phyloP scores from a whole-genome alignment of 2,113 vertebrate species.

The Trogon surrucura region DNA sequence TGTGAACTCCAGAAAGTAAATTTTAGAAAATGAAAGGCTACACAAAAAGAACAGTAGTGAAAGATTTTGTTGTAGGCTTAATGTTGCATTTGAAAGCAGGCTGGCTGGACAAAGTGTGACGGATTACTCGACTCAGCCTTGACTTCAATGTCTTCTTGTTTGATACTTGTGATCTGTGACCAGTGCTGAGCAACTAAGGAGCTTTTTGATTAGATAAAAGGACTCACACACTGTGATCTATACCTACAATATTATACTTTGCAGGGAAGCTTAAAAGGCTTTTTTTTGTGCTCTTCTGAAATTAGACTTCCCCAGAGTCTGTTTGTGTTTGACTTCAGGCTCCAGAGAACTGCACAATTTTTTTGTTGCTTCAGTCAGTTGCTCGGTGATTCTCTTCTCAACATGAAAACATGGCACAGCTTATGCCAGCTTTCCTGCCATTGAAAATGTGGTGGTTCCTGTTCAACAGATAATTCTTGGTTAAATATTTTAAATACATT shows the following conservation, averaged over 20 bases:
- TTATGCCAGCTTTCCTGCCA: background rate
- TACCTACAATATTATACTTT: background rate
- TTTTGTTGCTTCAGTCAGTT: background rate
- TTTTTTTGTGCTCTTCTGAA: background rate
- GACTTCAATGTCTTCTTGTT: slow-evolving; percentile 4
- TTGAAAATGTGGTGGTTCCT: background rate
- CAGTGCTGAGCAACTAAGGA: background rate
- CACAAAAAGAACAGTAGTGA: background rate
- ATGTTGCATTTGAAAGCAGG: background rate
- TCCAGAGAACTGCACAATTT: background rate
- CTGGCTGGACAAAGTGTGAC: background rate
- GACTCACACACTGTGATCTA: background rate
- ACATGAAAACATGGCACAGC: background rate
- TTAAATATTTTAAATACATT: slow-evolving; percentile 63
- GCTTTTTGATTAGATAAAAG: slow-evolving; percentile 24
- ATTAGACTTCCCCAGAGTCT: background rate
- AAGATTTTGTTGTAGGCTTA: slow-evolving; percentile 11
- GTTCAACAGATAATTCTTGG: background rate
- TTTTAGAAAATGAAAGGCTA: slow-evolving; percentile 6
- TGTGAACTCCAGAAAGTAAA: background rate
- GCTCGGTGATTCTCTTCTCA: background rate
- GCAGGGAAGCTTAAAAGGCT: background rate
- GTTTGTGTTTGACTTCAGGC: background rate
- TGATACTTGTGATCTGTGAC: slow-evolving; percentile 40
- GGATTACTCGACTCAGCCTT: background rate